phyloP scores from a whole-genome alignment of 2,888 invertebrate species.

The Drosophila pullipes region DNA sequence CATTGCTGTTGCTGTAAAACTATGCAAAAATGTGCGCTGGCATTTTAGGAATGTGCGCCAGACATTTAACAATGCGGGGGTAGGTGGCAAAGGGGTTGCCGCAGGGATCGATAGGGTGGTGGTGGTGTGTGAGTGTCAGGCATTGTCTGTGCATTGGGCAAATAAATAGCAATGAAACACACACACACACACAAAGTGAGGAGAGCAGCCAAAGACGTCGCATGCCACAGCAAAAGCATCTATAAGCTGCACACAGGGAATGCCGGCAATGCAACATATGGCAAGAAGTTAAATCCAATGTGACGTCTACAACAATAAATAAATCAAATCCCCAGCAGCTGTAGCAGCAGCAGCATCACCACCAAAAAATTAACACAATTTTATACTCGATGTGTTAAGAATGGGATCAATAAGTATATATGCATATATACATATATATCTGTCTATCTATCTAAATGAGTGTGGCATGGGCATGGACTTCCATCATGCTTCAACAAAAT shows the following conservation, averaged over 20 bases:
- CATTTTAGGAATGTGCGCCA: slow-evolving; percentile 71
- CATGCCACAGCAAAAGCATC: slow-evolving; percentile 72
- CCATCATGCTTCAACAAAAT: slow-evolving; percentile 31
- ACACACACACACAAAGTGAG: slow-evolving; percentile 13
- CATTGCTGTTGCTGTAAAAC: slow-evolving; percentile 19
- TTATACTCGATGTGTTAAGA: slow-evolving; percentile 28
- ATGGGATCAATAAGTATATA: neutral
- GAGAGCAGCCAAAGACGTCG: slow-evolving; percentile 46
- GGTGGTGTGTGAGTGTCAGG: neutral
- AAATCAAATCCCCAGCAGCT: slow-evolving; percentile 43
- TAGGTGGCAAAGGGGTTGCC: neutral
- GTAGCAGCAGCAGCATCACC: neutral
- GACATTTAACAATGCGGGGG: slow-evolving; percentile 46
- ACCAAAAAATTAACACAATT: slow-evolving; percentile 63
- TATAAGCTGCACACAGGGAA: slow-evolving; percentile 66
- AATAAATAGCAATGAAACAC: slow-evolving; percentile 43
- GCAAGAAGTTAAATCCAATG: slow-evolving; percentile 55
- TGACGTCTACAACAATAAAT: slow-evolving; percentile 36
- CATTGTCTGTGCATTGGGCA: slow-evolving; percentile 6
- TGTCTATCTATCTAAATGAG: neutral
- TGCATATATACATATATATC: neutral
- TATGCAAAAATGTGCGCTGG: slow-evolving; percentile 66
- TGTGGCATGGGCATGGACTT: neutral
- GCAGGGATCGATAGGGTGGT: neutral
- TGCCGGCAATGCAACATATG: slow-evolving; percentile 70